These are phyloP conservation scores for Agrilus cyanescens DNA, from an alignment of 2,888 invertebrate genomes.

Conservation along the genomic window DNA sequence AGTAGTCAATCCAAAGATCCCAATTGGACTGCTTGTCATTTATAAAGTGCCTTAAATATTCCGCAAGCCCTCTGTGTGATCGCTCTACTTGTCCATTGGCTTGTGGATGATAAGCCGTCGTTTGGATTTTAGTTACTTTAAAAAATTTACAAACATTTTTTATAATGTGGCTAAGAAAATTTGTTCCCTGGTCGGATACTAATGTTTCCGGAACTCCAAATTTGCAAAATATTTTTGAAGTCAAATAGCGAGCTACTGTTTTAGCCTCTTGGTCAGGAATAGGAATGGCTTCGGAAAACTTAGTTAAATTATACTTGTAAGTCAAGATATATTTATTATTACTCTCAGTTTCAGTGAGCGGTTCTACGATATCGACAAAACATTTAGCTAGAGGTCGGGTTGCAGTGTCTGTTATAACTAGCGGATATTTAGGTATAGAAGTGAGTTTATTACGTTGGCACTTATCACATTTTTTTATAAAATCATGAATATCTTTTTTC, in stretches of 20 bases:
- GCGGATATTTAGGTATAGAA: slow-evolving; percentile 18
- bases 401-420: slow-evolving; percentile 24
- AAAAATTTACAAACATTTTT: slow-evolving; percentile 19
- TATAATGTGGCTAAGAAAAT: slow-evolving; percentile 15
- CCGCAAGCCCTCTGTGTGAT: slow-evolving; percentile 20
- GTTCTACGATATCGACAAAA: neutral
- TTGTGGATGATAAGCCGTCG: slow-evolving; percentile 21
- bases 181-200: slow-evolving; percentile 11
- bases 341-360: slow-evolving; percentile 9
- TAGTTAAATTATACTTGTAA: slow-evolving; percentile 21
- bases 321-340: slow-evolving; percentile 21
- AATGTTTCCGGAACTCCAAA: slow-evolving; percentile 9
- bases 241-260: slow-evolving; percentile 18
- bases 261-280: slow-evolving; percentile 20
- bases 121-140: slow-evolving; percentile 19
- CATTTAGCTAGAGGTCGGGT: no score
- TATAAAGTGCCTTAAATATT: slow-evolving; percentile 21
- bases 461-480: slow-evolving; percentile 11
- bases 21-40: slow-evolving; percentile 19
- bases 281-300: slow-evolving; percentile 19
- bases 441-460: slow-evolving; percentile 21
- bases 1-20: slow-evolving; percentile 20
- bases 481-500: slow-evolving; percentile 9
- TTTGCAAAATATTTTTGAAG: no score
- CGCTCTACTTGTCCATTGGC: slow-evolving; percentile 22